Conservation (phyloP, 2,797 vertebrate species). For the Yasuhikotakia modesta region DNA sequence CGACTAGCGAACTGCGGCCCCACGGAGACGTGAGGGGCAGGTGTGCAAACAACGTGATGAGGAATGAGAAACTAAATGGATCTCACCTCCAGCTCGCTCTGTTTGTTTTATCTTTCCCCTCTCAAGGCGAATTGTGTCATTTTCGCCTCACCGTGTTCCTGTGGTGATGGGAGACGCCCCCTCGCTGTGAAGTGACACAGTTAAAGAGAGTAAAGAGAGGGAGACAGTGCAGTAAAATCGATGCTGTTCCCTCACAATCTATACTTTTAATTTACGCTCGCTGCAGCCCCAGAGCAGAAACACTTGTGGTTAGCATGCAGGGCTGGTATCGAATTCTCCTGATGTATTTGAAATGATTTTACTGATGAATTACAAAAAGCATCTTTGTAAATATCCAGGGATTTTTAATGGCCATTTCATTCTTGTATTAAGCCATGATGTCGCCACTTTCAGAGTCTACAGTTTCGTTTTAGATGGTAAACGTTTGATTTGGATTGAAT, state of each 20-base stretch:
- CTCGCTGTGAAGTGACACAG: constrained; percentile 69
- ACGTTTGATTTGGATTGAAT: no score
- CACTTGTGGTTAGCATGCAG: constrained; percentile 9
- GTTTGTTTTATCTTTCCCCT: constrained; percentile 16
- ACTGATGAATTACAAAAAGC: not conserved
- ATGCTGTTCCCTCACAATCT: constrained; percentile 25
- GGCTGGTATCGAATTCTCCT: not conserved
- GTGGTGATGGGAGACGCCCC: constrained; percentile 24
- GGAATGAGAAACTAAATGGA: constrained; percentile 30
- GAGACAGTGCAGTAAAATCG: constrained; percentile 4
- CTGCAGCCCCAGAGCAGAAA: constrained; percentile 45
- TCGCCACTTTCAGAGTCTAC: no score
- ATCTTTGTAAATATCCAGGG: no score
- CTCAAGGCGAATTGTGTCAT: constrained; percentile 10
- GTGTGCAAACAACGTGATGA: constrained; percentile 60
- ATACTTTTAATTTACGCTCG: constrained; percentile 36
- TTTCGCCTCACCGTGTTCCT: constrained; percentile 14
- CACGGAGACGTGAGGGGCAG: constrained; percentile 35
- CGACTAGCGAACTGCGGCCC: constrained; percentile 41
- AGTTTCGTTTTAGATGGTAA: no score
- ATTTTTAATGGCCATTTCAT: no score
- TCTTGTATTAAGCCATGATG: no score
- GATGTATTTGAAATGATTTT: not conserved
- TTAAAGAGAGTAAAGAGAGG: constrained; percentile 61
- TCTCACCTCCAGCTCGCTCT: constrained; percentile 28